These are phyloP conservation scores for Formica aserva DNA, from an alignment of 2,888 invertebrate species.

Conservation along the genomic window DNA sequence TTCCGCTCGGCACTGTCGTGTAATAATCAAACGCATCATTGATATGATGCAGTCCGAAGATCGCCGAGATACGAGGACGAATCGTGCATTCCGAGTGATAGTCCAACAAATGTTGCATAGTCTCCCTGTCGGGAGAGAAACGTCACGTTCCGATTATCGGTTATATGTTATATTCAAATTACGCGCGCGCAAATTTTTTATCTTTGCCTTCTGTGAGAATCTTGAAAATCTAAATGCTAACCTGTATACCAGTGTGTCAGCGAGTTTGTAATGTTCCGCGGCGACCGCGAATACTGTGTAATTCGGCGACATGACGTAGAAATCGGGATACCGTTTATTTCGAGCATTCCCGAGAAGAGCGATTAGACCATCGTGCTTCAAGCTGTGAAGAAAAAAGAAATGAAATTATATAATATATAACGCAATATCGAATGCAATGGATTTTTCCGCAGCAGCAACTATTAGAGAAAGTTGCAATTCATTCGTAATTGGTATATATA, in stretches of 20 bases:
- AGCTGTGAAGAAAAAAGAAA: slow-evolving; percentile 33
- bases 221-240: neutral
- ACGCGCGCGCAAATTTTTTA: neutral
- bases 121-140: slow-evolving; percentile 29
- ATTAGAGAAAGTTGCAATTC: neutral
- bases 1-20: slow-evolving; percentile 16
- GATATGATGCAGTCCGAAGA: slow-evolving; percentile 49
- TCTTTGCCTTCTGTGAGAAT: neutral
- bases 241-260: slow-evolving; percentile 56
- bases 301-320: neutral
- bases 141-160: too few species aligned
- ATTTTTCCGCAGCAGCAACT: neutral
- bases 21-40: slow-evolving; percentile 52
- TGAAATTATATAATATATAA: neutral
- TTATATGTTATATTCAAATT: neutral
- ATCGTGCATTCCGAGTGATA: slow-evolving; percentile 22
- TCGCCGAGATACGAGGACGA: slow-evolving; percentile 49
- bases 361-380: slow-evolving; percentile 42
- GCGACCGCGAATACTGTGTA: slow-evolving; percentile 34
- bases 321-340: neutral
- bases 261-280: slow-evolving; percentile 51
- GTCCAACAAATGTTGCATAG: slow-evolving; percentile 46
- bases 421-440: neutral
- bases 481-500: neutral
- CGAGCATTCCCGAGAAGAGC: slow-evolving; percentile 45